Evolutionary conservation across 92 coral and sea anemone species (phyloP), one percentile per base, ranked within the genome.

Genomic region (Epizoanthus fatuus): DNA sequence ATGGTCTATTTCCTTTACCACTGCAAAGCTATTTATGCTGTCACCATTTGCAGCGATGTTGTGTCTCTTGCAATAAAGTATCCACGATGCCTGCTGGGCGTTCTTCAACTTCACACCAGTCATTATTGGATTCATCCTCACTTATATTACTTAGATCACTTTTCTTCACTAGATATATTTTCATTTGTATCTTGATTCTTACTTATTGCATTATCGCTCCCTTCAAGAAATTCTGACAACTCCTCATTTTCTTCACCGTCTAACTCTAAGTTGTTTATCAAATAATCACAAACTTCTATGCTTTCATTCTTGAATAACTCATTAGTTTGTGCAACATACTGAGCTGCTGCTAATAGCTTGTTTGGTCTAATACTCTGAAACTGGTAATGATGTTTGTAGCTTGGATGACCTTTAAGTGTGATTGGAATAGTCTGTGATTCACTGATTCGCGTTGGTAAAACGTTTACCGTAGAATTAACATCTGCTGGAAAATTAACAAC

Each of bases 1-100:
- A 40, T 40, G 95, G 95, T 89, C 66, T 89, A 69, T 92, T 92
- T 58, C 91, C 93, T 76, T 92, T 91, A 8, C 95, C 95, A 22
- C 56, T 68, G 95, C 93, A 92, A 92, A 92, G 67, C 88, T 85
- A 4, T 88, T 12, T 5, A 93, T 71, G 53, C 42, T 78, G 1
- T 90, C 96, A 53, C 47, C 86, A 79, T 86, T 79, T 86, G 81
- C 91, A 16, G 91, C 69, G 58, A 89, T 77, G 45, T 89, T 89
- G 35, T 69, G 89, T 75, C 68, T 90, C 88, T 79, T 87, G 86
- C 55, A 93, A 77, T 65, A 93, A 86, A 62, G 94, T 93, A 58
- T 86, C 97, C 51, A 77, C 85, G 16, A 81, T 86, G 60, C 93
- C 94, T 69, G 94, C 66, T 37, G 94, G 90, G 14, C 89, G 80